Evolutionary conservation across 2,113 vertebrate species (phyloP).

Genomic region (Cyanoramphus novaezelandiae): DNA sequence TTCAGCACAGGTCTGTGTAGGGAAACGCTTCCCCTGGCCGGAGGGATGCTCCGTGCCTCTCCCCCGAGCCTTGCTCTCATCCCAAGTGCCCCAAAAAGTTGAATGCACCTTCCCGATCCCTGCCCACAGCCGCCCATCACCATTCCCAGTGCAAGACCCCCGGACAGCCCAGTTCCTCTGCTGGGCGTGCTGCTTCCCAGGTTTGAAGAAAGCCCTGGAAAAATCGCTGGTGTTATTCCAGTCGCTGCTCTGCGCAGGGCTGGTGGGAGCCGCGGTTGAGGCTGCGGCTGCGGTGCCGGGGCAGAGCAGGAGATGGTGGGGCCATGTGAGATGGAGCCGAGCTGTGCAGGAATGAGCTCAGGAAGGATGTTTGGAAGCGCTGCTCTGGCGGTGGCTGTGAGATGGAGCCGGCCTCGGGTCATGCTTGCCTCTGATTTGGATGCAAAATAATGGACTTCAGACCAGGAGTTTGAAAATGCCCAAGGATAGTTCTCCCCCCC

Average conservation of each 20-base stretch:
- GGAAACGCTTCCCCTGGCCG: rapidly evolving
- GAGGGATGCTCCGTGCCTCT: background rate
- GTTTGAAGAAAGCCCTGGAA: background rate
- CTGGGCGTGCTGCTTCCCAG: rapidly evolving
- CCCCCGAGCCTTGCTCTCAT: background rate
- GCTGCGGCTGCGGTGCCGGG: background rate
- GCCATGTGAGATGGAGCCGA: background rate
- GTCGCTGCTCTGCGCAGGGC: background rate
- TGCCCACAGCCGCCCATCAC: background rate
- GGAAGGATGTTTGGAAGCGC: background rate
- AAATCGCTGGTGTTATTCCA: background rate
- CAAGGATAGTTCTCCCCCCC: background rate
- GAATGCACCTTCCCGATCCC: background rate
- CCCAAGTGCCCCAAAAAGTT: rapidly evolving
- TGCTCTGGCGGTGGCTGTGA: background rate
- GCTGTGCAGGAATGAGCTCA: background rate
- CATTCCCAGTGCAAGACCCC: background rate
- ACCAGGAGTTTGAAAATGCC: background rate
- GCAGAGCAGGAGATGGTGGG: background rate
- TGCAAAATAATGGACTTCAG: background rate
- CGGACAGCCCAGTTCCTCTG: background rate
- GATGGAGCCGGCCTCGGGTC: background rate
- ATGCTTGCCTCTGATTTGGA: background rate
- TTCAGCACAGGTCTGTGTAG: background rate
- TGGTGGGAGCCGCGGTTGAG: rapidly evolving